phyloP scores from a whole-genome alignment of 2,113 vertebrate genomes.

The Nibea albiflora region DNA sequence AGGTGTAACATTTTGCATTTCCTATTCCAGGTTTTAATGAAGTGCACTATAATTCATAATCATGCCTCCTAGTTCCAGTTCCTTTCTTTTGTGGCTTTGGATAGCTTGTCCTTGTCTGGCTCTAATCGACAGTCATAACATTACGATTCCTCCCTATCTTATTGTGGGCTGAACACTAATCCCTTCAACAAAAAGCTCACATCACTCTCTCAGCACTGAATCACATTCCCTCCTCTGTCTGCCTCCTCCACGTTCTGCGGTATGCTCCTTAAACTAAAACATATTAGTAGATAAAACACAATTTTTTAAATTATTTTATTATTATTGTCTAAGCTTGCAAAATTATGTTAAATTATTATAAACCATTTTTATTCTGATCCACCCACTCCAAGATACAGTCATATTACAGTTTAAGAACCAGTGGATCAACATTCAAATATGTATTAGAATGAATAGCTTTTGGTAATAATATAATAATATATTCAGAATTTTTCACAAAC shows the following conservation, averaged over 20 bases:
- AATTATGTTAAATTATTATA: slow-evolving; percentile 24
- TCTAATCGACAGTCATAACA: slow-evolving; percentile 22
- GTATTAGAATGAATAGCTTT: background rate
- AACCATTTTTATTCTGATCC: background rate
- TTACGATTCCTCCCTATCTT: slow-evolving; percentile 32
- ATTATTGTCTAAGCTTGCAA: slow-evolving; percentile 16
- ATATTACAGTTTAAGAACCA: no score
- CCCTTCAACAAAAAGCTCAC: slow-evolving; percentile 44
- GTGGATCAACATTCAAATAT: no score
- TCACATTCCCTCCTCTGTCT: slow-evolving; percentile 65
- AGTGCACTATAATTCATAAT: background rate
- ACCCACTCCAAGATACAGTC: background rate
- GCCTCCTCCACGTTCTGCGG: slow-evolving; percentile 62
- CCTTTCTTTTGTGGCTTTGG: slow-evolving; percentile 4
- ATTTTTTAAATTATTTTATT: no score
- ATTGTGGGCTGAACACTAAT: slow-evolving; percentile 58
- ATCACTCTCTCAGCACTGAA: slow-evolving; percentile 55
- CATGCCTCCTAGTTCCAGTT: background rate
- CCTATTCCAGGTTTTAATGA: slow-evolving; percentile 7
- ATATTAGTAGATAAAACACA: slow-evolving; percentile 47
- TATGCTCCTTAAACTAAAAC: slow-evolving; percentile 28
- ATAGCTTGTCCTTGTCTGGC: slow-evolving; percentile 11
- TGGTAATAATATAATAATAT: background rate
- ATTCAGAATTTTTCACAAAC: no score
- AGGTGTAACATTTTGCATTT: background rate